Percentiles rank a stretch among this genome's conserved stretches.
Evolutionary conservation across 1,140 invertebrate species (phyloP).

Genomic region (Tachypleus tridentatus): DNA sequence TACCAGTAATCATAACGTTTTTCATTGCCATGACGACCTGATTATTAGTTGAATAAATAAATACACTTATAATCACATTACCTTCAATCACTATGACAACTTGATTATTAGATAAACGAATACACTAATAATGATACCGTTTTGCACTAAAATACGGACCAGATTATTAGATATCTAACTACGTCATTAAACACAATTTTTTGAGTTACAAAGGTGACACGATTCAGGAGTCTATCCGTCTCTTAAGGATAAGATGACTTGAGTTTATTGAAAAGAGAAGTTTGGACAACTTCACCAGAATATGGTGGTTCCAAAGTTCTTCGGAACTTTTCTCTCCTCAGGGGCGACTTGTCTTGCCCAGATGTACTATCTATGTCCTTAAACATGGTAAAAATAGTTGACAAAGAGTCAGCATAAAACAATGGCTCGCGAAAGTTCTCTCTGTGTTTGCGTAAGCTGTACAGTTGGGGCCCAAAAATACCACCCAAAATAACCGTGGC

Average conservation of each 20-base stretch:
- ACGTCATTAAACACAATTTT: no score
- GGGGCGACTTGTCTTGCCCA: neutral
- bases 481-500: slow-evolving; percentile 28
- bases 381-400: slow-evolving; percentile 21
- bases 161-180: no score
- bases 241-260: slow-evolving; percentile 20
- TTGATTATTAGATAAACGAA: no score
- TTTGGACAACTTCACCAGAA: slow-evolving; percentile 7
- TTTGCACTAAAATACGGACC: no score
- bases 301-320: slow-evolving; percentile 14
- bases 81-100: no score
- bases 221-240: neutral
- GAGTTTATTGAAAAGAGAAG: slow-evolving; percentile 16
- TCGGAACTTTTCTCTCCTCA: slow-evolving; percentile 6
- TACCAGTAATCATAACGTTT: no score
- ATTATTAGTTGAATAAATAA: no score
- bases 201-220: no score
- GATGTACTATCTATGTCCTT: slow-evolving; percentile 8
- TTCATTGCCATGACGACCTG: no score
- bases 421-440: slow-evolving; percentile 10
- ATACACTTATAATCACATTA: no score
- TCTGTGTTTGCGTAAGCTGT: slow-evolving; percentile 17
- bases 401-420: slow-evolving; percentile 21
- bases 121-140: no score
- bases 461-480: slow-evolving; percentile 26